phyloP scores from a whole-genome alignment of 1,140 invertebrate species.

The Nautilus pompilius region DNA sequence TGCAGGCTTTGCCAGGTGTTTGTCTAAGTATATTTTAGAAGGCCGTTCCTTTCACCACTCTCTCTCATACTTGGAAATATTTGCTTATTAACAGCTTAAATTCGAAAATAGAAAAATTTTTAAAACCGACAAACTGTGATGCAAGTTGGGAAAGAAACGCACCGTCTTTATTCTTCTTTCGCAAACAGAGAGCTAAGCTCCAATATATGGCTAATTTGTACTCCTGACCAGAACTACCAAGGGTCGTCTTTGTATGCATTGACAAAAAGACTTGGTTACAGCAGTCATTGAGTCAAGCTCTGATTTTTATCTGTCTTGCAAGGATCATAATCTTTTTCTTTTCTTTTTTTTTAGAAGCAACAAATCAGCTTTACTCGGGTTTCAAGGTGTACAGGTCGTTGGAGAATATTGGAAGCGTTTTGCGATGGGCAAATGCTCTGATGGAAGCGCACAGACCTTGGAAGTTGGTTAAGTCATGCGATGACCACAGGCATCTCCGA shows the following conservation, averaged over 20 bases:
- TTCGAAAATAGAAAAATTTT: no score
- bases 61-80: no score
- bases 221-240: no score
- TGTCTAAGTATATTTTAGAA: conserved; percentile 1
- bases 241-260: no score
- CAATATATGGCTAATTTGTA: no score
- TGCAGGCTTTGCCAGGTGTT: conserved; percentile 63
- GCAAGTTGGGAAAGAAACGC: no score
- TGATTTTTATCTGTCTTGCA: not conserved
- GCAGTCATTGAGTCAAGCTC: not conserved
- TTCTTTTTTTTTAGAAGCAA: conserved; percentile 37
- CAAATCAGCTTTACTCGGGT: conserved; percentile 65
- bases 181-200: no score
- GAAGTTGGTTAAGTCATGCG: conserved; percentile 60
- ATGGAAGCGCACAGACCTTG: conserved; percentile 69
- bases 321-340: conserved; percentile 5
- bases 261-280: not conserved
- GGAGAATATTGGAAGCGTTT: conserved; percentile 70
- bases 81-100: no score
- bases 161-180: no score
- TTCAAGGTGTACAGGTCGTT: conserved; percentile 82
- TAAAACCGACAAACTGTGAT: no score
- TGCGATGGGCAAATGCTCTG: conserved; percentile 80
- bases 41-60: no score
- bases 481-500: conserved; percentile 61